Evolutionary conservation across 1,140 invertebrate species (phyloP), one percentile per base, ranked within the genome.

Genomic region (Nomia melanderi): DNA sequence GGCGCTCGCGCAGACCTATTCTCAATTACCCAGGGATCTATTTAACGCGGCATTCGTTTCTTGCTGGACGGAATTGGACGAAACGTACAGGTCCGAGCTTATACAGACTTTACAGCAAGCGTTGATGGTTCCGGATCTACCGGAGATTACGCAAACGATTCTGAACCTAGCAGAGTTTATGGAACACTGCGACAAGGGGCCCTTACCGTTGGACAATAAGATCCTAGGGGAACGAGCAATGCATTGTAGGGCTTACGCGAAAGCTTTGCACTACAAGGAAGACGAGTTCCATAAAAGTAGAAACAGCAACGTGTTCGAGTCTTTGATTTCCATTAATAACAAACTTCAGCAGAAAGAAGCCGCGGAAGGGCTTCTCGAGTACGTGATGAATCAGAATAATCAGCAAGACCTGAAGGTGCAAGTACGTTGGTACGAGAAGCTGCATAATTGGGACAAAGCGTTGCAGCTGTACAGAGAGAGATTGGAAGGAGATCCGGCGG

Each of bases 21-120:
- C 97, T 7, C 97, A 98, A 85, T 92, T 99, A 8, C 95, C 98
- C 0, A 94, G 98, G 41, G 98, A 99, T 88, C 92, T 99, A 27
- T 99, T 99, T 88, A 99, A 99, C 91, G 98, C 98, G 0, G 98
- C 99, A 0, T 99, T 99, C 92, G 97, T 99, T 3, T 99, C 98
- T 0, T 99, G 98, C 89, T 99, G 99, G 99, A 98, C 98, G 0
- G 98, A 99, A 91, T 91, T 99, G 2, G 96, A 95, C 62, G 95
- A 96, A 36, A 92, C 94, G 0, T 95, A 97, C 56, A 97, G 98
- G 84, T 93, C 95, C 62, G 98, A 99, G 89, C 92, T 99, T 0
- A 96, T 99, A 5, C 93, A 95, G 63, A 97, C 96, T 9, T 89
- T 99, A 0, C 96, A 98, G 84, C 96, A 98, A 90, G 98, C 98